These are phyloP conservation scores for Rhingia campestris DNA, from an alignment of 2,888 invertebrate species.

Conservation along the genomic window DNA sequence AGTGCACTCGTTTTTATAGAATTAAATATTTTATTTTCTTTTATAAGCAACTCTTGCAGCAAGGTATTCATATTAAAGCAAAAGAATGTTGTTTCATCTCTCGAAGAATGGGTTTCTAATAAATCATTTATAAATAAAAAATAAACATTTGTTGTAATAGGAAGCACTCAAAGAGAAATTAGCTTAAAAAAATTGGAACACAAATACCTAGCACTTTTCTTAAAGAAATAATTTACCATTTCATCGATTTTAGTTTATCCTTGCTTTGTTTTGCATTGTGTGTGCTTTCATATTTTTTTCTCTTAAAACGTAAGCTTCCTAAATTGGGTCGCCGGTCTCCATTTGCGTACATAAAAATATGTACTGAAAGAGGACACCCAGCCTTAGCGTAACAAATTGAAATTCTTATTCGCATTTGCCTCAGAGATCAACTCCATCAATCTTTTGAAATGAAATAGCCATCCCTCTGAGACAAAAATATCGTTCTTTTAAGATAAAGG, in stretches of 20 bases:
- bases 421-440: constrained; percentile 32
- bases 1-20: no score
- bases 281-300: constrained; percentile 17
- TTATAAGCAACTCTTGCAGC: no score
- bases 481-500: constrained; percentile 26
- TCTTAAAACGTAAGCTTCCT: constrained; percentile 26
- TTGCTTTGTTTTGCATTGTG: background rate
- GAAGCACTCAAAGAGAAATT: no score
- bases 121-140: no score
- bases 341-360: background rate
- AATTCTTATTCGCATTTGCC: constrained; percentile 35
- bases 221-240: background rate
- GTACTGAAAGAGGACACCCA: background rate
- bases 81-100: no score
- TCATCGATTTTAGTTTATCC: constrained; percentile 4
- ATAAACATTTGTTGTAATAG: no score
- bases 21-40: no score
- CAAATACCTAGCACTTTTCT: background rate
- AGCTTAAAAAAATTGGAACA: background rate
- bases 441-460: constrained; percentile 41
- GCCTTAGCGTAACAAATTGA: constrained; percentile 48
- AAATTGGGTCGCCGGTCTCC: background rate
- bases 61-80: no score
- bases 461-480: constrained; percentile 42
- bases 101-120: no score